These are phyloP conservation scores for Beroe ovata DNA, from an alignment of 37 sponge, comb jelly and placozoan species.

Conservation along the genomic window DNA sequence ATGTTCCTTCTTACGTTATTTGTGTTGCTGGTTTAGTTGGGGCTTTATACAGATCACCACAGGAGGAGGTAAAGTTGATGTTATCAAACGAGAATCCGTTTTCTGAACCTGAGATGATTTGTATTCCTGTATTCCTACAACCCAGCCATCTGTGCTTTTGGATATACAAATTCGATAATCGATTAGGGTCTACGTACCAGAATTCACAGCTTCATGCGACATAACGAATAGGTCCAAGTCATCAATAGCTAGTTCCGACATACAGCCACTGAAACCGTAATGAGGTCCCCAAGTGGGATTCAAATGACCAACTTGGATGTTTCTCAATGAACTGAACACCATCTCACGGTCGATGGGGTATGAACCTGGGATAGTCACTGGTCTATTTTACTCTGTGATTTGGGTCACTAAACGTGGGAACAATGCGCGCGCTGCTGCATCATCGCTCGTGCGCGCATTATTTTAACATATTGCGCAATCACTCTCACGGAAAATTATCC, in stretches of 20 bases:
- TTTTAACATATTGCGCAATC: not conserved
- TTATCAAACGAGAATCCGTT: not conserved
- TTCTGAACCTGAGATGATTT: too few species aligned
- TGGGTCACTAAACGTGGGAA: too few species aligned
- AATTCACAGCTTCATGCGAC: slow-evolving; percentile 1
- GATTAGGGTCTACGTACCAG: not conserved
- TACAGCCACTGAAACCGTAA: slow-evolving; percentile 53
- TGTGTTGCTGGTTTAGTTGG: not conserved
- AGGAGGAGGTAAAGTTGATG: not conserved
- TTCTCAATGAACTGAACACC: slow-evolving; percentile 14
- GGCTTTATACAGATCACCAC: not conserved
- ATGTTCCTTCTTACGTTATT: too few species aligned
- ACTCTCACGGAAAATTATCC: not conserved
- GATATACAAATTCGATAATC: too few species aligned
- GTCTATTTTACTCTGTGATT: too few species aligned
- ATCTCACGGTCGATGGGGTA: slow-evolving; percentile 3
- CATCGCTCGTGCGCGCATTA: too few species aligned
- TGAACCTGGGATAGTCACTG: not conserved
- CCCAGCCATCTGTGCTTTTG: too few species aligned
- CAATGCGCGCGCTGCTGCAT: too few species aligned
- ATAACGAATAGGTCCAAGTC: not conserved
- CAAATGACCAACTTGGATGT: slow-evolving; percentile 39
- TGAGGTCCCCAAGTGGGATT: not conserved
- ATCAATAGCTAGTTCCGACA: slow-evolving; percentile 2
- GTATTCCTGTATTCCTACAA: too few species aligned